phyloP scores from a whole-genome alignment of 1,140 invertebrate genomes.

The Magallana angulata region DNA sequence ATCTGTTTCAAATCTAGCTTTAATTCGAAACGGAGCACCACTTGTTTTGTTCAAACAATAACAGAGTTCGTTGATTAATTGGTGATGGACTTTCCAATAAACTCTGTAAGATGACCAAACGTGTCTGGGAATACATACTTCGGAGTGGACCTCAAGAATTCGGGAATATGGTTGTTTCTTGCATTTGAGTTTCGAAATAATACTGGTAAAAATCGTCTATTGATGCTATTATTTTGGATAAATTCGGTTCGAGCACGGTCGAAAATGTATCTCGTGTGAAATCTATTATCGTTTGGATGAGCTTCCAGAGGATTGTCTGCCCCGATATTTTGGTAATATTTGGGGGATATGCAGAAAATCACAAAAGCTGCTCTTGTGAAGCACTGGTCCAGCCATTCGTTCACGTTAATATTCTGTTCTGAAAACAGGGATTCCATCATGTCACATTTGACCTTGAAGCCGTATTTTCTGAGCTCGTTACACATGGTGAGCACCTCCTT shows the following conservation, averaged over 20 bases:
- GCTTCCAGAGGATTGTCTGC: not conserved
- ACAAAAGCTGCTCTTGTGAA: conserved; percentile 28
- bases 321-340: conserved; percentile 2
- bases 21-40: too few species aligned
- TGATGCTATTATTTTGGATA: conserved; percentile 28
- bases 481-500: conserved; percentile 28
- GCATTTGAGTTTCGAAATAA: conserved; percentile 26
- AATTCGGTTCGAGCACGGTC: conserved; percentile 37
- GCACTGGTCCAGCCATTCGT: conserved; percentile 26
- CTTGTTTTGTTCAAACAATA: too few species aligned
- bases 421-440: conserved; percentile 28
- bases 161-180: not conserved
- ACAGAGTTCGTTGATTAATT: too few species aligned
- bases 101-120: not conserved
- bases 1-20: too few species aligned
- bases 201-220: conserved; percentile 30
- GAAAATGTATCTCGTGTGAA: conserved; percentile 39
- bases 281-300: conserved; percentile 17
- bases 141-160: conserved; percentile 11
- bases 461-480: not conserved
- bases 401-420: conserved; percentile 18
- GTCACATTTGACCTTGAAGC: conserved; percentile 25
- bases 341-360: conserved; percentile 34
- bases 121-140: conserved; percentile 22
- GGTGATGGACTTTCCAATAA: not conserved